These are phyloP conservation scores for Automeris io DNA, from an alignment of 2,888 invertebrate genomes.

Conservation along the genomic window DNA sequence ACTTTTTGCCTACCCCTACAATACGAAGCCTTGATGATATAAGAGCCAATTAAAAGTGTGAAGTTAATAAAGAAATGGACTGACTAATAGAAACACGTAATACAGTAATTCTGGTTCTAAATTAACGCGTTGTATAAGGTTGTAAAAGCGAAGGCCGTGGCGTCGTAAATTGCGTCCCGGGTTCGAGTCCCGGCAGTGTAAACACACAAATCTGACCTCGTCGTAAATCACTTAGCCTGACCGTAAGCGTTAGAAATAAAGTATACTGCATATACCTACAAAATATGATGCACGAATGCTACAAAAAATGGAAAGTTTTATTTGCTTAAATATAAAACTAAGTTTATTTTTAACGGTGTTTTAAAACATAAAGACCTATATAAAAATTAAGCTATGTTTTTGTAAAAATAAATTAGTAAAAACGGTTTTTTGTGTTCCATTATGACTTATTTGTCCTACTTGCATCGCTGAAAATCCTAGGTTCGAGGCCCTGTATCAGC, in stretches of 20 bases:
- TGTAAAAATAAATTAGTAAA: too few species aligned
- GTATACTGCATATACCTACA: slow-evolving; percentile 27
- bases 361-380: too few species aligned
- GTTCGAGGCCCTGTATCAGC: too few species aligned
- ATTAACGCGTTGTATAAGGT: slow-evolving; percentile 47
- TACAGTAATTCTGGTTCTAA: slow-evolving; percentile 30
- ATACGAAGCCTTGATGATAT: too few species aligned
- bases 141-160: slow-evolving; percentile 49
- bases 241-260: slow-evolving; percentile 71
- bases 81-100: slow-evolving; percentile 32
- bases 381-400: too few species aligned
- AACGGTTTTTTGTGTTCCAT: too few species aligned
- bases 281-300: slow-evolving; percentile 19
- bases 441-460: too few species aligned
- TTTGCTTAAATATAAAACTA: slow-evolving; percentile 1
- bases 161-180: slow-evolving; percentile 60
- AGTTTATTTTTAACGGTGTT: background rate
- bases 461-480: too few species aligned
- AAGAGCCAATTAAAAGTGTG: slow-evolving; percentile 5
- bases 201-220: slow-evolving; percentile 74
- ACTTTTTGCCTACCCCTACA: too few species aligned
- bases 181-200: slow-evolving; percentile 59
- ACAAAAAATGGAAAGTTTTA: too few species aligned
- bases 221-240: slow-evolving; percentile 76
- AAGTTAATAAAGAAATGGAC: slow-evolving; percentile 23